Percentiles rank a stretch among this genome's conserved stretches.
Conservation (phyloP, 2,797 vertebrate genomes). For the Rhabdomys pumilio region DNA sequence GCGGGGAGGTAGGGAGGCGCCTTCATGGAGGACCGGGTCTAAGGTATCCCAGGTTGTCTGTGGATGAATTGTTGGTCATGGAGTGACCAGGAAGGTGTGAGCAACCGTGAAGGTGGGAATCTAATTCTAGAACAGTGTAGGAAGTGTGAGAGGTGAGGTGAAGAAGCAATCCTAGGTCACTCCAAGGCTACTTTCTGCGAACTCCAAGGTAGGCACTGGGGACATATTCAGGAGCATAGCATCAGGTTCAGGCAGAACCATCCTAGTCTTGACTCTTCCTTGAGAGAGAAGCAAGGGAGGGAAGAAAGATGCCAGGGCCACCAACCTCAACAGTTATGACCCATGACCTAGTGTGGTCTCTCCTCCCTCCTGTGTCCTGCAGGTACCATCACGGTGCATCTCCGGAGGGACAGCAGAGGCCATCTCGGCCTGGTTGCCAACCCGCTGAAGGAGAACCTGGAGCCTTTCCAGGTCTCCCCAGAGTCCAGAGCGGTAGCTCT, state of each 20-base stretch:
- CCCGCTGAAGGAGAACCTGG: conserved; percentile 81
- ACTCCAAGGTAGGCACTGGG: background rate
- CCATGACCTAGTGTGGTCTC: background rate
- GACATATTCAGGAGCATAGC: background rate
- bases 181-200: conserved; percentile 15
- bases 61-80: background rate
- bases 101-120: background rate
- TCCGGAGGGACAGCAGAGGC: conserved; percentile 89
- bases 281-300: background rate
- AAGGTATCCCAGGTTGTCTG: fast-evolving
- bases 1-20: background rate
- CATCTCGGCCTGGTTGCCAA: conserved; percentile 87
- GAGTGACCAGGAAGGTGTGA: background rate
- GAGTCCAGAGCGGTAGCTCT: conserved; percentile 74
- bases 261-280: background rate
- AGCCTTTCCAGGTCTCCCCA: conserved; percentile 39
- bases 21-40: background rate
- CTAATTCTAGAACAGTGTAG: background rate
- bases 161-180: background rate
- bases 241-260: background rate
- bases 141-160: background rate
- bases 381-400: conserved; percentile 88
- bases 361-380: background rate
- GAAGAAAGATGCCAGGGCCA: background rate
- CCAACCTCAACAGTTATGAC: background rate